phyloP scores from a whole-genome alignment of 1,140 invertebrate genomes.

The Drosophila seguyi region DNA sequence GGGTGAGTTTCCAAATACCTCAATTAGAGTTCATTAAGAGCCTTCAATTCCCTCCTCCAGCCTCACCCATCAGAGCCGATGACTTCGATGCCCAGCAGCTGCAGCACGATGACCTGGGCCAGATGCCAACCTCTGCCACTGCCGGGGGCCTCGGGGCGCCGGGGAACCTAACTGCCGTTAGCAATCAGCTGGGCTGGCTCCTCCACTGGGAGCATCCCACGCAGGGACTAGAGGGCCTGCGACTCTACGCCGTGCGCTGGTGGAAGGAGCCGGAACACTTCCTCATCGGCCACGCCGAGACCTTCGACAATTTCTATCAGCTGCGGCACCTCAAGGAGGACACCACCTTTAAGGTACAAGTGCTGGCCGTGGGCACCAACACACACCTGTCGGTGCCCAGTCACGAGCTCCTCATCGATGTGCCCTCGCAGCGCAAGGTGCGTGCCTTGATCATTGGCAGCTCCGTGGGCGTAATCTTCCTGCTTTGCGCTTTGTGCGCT shows the following conservation, averaged over 20 bases:
- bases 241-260: constrained; percentile 88
- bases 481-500: constrained; percentile 86
- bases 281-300: constrained; percentile 88
- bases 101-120: constrained; percentile 52
- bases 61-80: constrained; percentile 38
- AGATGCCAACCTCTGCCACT: constrained; percentile 53
- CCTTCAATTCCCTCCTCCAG: too few species aligned
- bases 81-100: constrained; percentile 63
- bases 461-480: constrained; percentile 87
- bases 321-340: constrained; percentile 89
- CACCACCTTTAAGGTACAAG: constrained; percentile 88
- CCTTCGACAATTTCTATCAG: constrained; percentile 88
- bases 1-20: too few species aligned
- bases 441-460: constrained; percentile 88
- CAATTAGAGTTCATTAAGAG: too few species aligned
- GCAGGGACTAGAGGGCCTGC: constrained; percentile 87
- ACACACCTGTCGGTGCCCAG: constrained; percentile 87
- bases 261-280: constrained; percentile 87
- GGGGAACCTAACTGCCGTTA: constrained; percentile 88
- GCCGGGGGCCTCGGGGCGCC: constrained; percentile 87
- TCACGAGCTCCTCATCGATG: constrained; percentile 86
- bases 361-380: constrained; percentile 87
- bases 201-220: constrained; percentile 91
- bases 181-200: constrained; percentile 87
- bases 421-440: constrained; percentile 88